Conservation (phyloP, 2,888 invertebrate species). For the Dioctria rufipes region DNA sequence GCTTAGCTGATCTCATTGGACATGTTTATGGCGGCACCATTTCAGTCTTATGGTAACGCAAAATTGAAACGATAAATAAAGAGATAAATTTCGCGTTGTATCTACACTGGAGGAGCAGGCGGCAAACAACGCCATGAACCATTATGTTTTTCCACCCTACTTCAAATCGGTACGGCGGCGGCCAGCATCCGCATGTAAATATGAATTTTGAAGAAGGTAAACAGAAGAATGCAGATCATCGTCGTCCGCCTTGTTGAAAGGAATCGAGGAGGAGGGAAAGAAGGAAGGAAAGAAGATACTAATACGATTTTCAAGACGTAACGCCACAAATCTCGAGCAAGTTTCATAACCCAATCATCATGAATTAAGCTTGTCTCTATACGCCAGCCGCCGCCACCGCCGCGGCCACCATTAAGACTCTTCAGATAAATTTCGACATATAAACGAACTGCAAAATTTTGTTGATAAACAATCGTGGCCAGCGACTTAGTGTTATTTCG, state of each 20-base stretch:
- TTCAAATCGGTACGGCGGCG: neutral
- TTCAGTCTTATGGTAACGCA: constrained; percentile 42
- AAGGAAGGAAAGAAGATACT: no score
- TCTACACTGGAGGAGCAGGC: neutral
- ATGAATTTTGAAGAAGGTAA: no score
- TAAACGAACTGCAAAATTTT: constrained; percentile 10
- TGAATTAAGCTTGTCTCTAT: constrained; percentile 32
- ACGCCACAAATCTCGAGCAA: constrained; percentile 34
- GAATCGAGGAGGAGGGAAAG: neutral
- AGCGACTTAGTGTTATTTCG: constrained; percentile 32
- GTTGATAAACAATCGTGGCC: constrained; percentile 45
- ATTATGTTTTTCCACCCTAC: no score
- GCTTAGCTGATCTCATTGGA: constrained; percentile 47
- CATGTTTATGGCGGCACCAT: constrained; percentile 50
- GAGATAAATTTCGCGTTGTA: constrained; percentile 51
- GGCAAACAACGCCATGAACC: no score
- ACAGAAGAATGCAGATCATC: neutral
- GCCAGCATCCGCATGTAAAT: neutral
- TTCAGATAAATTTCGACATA: constrained; percentile 45
- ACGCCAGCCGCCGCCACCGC: neutral
- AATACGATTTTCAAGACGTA: neutral
- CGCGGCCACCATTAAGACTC: constrained; percentile 34
- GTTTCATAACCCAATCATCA: constrained; percentile 53
- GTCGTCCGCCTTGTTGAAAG: neutral
- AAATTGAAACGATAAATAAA: constrained; percentile 53